These are phyloP conservation scores for Anastatus disparis DNA, from an alignment of 1,140 invertebrate genomes.

Conservation along the genomic window DNA sequence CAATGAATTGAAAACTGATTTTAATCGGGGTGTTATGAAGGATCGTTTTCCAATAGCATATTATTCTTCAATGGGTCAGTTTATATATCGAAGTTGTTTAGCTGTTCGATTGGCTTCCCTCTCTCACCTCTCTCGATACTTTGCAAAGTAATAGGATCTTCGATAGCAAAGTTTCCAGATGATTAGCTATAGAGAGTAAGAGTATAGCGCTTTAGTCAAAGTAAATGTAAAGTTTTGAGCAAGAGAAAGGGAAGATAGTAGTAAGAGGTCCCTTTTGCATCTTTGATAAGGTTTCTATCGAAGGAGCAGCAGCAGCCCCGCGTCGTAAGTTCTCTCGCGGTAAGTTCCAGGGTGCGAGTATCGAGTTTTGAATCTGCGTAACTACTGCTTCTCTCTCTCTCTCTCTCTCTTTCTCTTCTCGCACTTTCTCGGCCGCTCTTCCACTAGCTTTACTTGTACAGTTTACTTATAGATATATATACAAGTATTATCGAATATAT, in stretches of 20 bases:
- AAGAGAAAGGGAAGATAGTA: not conserved
- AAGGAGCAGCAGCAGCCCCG: too few species aligned
- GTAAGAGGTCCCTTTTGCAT: not conserved
- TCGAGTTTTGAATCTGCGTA: conserved; percentile 33
- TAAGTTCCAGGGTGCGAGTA: conserved; percentile 10
- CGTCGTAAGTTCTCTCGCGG: conserved; percentile 10
- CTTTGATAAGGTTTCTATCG: conserved; percentile 34
- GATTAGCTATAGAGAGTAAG: conserved; percentile 8
- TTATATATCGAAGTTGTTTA: not conserved
- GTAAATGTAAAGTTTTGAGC: conserved; percentile 32
- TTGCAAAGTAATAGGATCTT: not conserved
- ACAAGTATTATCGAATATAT: not conserved
- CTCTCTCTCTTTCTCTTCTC: too few species aligned
- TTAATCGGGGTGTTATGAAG: too few species aligned
- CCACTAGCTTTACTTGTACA: too few species aligned
- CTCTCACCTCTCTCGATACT: too few species aligned
- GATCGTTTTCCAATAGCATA: conserved; percentile 5
- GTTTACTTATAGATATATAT: too few species aligned
- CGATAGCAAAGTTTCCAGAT: not conserved
- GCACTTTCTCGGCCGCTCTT: too few species aligned
- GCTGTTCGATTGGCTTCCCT: too few species aligned
- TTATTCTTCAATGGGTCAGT: conserved; percentile 26
- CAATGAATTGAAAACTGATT: too few species aligned
- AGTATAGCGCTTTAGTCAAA: not conserved
- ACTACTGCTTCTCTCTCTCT: not conserved